These are phyloP conservation scores for Agonopterix heracliana DNA, from an alignment of 2,888 invertebrate species.

Conservation along the genomic window DNA sequence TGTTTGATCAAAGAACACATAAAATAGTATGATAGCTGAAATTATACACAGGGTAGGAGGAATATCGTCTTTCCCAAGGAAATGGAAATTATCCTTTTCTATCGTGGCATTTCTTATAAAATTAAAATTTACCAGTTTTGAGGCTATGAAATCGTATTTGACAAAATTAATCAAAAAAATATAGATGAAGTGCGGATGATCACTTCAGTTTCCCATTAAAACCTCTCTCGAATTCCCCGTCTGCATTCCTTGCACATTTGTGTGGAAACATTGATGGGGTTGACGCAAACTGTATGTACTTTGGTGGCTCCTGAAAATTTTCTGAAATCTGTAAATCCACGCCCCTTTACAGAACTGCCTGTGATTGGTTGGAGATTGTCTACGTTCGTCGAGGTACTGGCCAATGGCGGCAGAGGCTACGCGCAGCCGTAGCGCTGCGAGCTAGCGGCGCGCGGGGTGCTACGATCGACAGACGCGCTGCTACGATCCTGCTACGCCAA, in stretches of 20 bases:
- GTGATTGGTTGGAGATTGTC: conserved; percentile 53
- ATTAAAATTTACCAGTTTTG: too few relatives aligned
- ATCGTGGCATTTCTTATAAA: too few relatives aligned
- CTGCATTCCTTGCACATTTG: conserved; percentile 27
- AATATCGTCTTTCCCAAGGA: too few relatives aligned
- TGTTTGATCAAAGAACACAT: too few relatives aligned
- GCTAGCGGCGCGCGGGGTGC: conserved; percentile 58
- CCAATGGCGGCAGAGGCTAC: conserved; percentile 57
- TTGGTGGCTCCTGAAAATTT: conserved; percentile 64
- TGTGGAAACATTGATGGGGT: conserved; percentile 42
- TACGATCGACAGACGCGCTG: conserved; percentile 67
- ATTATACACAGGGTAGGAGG: too few relatives aligned
- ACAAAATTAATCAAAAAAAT: too few relatives aligned
- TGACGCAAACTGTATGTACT: conserved; percentile 39
- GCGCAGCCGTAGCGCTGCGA: conserved; percentile 65
- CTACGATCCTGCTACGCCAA: conserved; percentile 60
- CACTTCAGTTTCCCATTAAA: too few relatives aligned
- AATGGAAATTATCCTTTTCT: too few relatives aligned
- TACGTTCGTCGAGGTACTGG: conserved; percentile 46
- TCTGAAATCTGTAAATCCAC: conserved; percentile 67
- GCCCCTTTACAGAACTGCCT: conserved; percentile 54
- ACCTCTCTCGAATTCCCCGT: not conserved
- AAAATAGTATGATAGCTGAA: too few relatives aligned
- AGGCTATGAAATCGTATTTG: too few relatives aligned
- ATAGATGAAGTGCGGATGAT: too few relatives aligned